Percentiles rank a stretch among this genome's conserved stretches.
These are phyloP conservation scores for Agonopterix heracliana DNA, from an alignment of 2,888 invertebrate species.

Conservation along the genomic window DNA sequence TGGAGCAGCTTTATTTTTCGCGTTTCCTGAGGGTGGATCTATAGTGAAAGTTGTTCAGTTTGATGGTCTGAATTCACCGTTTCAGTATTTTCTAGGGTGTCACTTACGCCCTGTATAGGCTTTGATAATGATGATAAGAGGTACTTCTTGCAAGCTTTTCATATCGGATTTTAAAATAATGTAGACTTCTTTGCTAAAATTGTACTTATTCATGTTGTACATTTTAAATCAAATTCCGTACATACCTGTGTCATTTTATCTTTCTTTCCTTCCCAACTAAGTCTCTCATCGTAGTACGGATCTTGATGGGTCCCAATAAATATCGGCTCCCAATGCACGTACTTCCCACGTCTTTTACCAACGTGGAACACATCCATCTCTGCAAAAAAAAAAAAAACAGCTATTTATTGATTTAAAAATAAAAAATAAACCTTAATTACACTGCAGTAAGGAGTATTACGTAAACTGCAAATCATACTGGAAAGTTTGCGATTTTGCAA, in stretches of 20 bases:
- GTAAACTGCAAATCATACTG: slow-evolving; percentile 11
- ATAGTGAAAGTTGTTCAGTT: too few species aligned
- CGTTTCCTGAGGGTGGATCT: too few species aligned
- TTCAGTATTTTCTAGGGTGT: too few species aligned
- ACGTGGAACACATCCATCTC: slow-evolving; percentile 87
- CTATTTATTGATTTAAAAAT: not conserved
- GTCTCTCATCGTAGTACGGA: slow-evolving; percentile 92
- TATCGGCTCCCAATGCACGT: slow-evolving; percentile 94
- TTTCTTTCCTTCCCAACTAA: slow-evolving; percentile 96
- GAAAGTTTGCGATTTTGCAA: slow-evolving; percentile 50
- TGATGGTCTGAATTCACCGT: too few species aligned
- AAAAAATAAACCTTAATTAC: not conserved
- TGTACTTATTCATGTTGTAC: too few species aligned
- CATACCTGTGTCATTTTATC: slow-evolving; percentile 97
- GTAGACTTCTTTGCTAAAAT: too few species aligned
- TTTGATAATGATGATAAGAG: too few species aligned
- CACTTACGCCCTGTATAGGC: too few species aligned
- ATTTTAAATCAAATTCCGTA: not conserved
- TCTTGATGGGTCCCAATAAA: slow-evolving; percentile 93
- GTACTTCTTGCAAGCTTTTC: too few species aligned
- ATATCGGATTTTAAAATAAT: too few species aligned
- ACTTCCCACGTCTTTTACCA: slow-evolving; percentile 87
- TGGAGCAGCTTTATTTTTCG: too few species aligned
- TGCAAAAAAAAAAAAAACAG: slow-evolving; percentile 18
- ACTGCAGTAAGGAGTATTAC: not conserved